Conservation (phyloP, 2,113 vertebrate genomes). For the Otis tarda region DNA sequence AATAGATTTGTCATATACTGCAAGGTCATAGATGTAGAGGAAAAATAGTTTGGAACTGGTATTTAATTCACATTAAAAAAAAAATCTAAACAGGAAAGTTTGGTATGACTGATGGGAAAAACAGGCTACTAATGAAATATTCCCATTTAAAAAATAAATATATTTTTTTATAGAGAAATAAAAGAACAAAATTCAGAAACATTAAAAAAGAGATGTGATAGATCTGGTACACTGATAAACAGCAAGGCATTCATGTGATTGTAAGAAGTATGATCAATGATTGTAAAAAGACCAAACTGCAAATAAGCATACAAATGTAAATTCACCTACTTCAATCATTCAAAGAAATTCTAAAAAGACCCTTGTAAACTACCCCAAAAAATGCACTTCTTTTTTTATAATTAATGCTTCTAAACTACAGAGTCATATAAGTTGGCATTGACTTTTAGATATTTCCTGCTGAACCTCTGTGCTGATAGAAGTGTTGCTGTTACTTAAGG, state of each 20-base stretch:
- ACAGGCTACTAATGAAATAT: background rate
- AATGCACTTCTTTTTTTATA: fast-evolving
- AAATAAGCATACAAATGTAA: background rate
- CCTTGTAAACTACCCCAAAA: background rate
- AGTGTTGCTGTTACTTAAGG: background rate
- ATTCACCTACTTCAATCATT: background rate
- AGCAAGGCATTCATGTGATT: background rate
- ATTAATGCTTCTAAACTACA: background rate
- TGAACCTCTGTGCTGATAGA: background rate
- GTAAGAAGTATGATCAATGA: background rate
- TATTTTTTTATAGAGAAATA: background rate
- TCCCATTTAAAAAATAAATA: background rate
- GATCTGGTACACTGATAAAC: background rate
- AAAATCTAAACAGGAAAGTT: background rate
- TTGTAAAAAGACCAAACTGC: background rate
- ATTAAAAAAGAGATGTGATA: background rate
- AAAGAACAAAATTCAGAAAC: background rate
- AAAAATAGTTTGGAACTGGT: background rate
- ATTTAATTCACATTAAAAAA: background rate
- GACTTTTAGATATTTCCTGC: background rate
- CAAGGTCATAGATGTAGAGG: background rate
- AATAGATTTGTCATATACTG: background rate
- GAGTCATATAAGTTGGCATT: background rate
- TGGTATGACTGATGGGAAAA: background rate
- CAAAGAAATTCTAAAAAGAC: background rate